Percentiles rank a stretch among this genome's conserved stretches.
Conservation (phyloP, 2,888 invertebrate species). For the Eurytoma adleriae region DNA sequence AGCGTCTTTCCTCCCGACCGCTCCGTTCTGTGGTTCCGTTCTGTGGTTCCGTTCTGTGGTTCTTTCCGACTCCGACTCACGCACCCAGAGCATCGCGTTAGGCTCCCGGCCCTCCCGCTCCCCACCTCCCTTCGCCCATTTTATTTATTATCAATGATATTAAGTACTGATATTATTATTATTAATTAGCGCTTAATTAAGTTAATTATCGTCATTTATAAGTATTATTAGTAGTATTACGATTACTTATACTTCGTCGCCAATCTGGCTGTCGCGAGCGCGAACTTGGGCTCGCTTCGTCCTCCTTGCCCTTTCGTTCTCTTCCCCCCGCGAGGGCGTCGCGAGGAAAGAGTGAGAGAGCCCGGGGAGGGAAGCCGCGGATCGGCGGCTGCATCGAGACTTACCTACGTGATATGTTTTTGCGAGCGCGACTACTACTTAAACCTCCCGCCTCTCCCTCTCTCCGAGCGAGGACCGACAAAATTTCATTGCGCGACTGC, state of each 20-base stretch:
- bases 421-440: too few relatives aligned
- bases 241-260: slow-evolving; percentile 40
- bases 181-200: slow-evolving; percentile 19
- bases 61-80: slow-evolving; percentile 27
- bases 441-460: too few relatives aligned
- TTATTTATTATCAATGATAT: slow-evolving; percentile 57
- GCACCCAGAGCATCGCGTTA: slow-evolving; percentile 52
- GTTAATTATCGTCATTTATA: slow-evolving; percentile 48
- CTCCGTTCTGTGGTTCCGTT: too few relatives aligned
- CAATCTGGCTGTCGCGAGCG: slow-evolving; percentile 10
- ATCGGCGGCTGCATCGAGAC: too few relatives aligned
- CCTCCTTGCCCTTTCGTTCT: slow-evolving; percentile 42
- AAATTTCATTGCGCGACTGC: slow-evolving; percentile 21
- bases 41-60: too few relatives aligned
- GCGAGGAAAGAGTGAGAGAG: not conserved
- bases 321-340: not conserved
- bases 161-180: slow-evolving; percentile 53
- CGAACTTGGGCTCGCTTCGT: slow-evolving; percentile 8
- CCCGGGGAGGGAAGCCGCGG: too few relatives aligned
- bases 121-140: slow-evolving; percentile 33
- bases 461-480: not conserved
- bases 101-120: slow-evolving; percentile 20
- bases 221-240: slow-evolving; percentile 58
- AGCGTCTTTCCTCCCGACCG: not conserved
- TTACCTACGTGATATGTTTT: too few relatives aligned